Percentiles rank a stretch among this genome's conserved stretches.
Evolutionary conservation across 2,797 vertebrate genomes (phyloP).

Genomic region (Allobates femoralis): DNA sequence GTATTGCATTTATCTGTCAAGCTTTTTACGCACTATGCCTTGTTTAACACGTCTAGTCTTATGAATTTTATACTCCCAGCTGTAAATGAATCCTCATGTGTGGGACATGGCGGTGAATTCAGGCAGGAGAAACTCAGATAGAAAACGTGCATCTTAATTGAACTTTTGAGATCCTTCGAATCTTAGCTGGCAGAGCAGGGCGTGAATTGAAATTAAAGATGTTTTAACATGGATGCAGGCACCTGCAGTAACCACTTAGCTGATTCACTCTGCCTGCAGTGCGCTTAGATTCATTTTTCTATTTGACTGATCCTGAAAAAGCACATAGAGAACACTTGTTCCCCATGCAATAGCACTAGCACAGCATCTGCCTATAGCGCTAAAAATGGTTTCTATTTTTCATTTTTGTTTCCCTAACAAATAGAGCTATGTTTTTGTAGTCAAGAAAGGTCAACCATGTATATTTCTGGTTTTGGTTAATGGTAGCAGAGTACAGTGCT

Average conservation of each 20-base stretch:
- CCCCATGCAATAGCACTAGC: slow-evolving; percentile 21
- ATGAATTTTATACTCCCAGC: slow-evolving; percentile 22
- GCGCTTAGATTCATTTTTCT: slow-evolving; percentile 61
- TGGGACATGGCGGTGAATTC: fast-evolving
- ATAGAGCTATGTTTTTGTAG: not conserved
- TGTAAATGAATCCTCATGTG: slow-evolving; percentile 44
- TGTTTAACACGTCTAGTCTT: slow-evolving; percentile 57
- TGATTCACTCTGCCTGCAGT: slow-evolving; percentile 62
- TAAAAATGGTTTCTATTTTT: not conserved
- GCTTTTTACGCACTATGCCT: slow-evolving; percentile 40
- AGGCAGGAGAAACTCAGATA: slow-evolving; percentile 7
- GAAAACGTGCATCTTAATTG: slow-evolving; percentile 22
- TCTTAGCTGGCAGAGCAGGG: slow-evolving; percentile 58
- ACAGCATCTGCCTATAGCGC: not conserved
- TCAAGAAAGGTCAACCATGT: not conserved
- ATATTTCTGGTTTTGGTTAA: not conserved
- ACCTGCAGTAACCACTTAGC: slow-evolving; percentile 63
- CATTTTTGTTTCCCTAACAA: not conserved
- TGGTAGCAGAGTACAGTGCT: not conserved
- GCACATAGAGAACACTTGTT: slow-evolving; percentile 43
- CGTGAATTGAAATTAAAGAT: slow-evolving; percentile 20
- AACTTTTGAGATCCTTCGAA: slow-evolving; percentile 43
- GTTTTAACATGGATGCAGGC: not conserved
- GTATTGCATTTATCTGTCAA: slow-evolving; percentile 49
- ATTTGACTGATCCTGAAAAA: slow-evolving; percentile 57